These are phyloP conservation scores for Drosophila bunnanda DNA, from an alignment of 2,888 invertebrate genomes.

Conservation along the genomic window DNA sequence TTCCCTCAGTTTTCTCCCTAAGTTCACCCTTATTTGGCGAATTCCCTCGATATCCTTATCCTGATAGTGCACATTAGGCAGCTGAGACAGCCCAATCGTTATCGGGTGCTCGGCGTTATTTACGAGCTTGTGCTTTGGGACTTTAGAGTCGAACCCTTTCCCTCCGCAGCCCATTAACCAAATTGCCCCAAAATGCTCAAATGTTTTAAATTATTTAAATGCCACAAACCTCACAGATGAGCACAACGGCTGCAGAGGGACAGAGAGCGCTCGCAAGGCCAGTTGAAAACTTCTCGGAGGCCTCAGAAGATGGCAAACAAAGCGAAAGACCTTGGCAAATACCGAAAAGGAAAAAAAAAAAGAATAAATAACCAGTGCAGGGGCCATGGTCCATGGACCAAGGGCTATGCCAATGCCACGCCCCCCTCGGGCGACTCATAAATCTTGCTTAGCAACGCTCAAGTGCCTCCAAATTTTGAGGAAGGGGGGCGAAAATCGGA, in stretches of 20 bases:
- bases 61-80: constrained; percentile 26
- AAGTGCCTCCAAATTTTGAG: constrained; percentile 27
- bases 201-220: constrained; percentile 78
- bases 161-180: constrained; percentile 65
- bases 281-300: constrained; percentile 43
- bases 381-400: constrained; percentile 3
- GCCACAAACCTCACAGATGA: constrained; percentile 46
- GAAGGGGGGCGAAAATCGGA: constrained; percentile 1
- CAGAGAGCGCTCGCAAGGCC: constrained; percentile 34
- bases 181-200: constrained; percentile 71
- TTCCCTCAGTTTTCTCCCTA: not conserved
- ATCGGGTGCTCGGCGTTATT: constrained; percentile 38
- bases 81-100: constrained; percentile 32
- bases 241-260: constrained; percentile 6
- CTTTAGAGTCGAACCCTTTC: constrained; percentile 36
- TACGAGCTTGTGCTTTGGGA: constrained; percentile 40
- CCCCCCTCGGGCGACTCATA: constrained; percentile 62
- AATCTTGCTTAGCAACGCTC: constrained; percentile 72
- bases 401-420: constrained; percentile 62
- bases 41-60: constrained; percentile 19
- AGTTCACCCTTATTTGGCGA: not conserved
- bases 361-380: constrained; percentile 42
- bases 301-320: constrained; percentile 69
- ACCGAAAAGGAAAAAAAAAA: constrained; percentile 26
- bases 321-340: constrained; percentile 53